Percentiles rank a stretch among this genome's conserved stretches.
Conservation (phyloP, 1,140 invertebrate species). For the Triops longicaudatus region DNA sequence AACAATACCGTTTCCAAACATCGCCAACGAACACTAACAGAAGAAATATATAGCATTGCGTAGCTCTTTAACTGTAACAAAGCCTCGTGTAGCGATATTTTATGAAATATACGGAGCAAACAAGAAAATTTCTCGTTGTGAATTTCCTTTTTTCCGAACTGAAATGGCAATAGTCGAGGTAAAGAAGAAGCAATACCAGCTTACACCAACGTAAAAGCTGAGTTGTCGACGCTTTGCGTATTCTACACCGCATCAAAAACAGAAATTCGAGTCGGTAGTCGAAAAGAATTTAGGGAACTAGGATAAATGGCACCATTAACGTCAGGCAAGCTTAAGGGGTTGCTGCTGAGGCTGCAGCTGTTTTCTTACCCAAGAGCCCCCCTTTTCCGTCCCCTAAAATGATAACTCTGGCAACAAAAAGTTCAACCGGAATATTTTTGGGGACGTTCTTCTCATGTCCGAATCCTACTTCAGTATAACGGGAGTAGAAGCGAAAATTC, state of each 20-base stretch:
- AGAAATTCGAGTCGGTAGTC: constrained; percentile 15
- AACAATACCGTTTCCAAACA: background rate
- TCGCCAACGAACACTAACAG: background rate
- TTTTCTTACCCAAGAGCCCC: constrained; percentile 11
- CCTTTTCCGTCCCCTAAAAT: background rate
- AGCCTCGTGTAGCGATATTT: background rate
- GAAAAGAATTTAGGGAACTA: constrained; percentile 12
- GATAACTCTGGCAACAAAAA: background rate
- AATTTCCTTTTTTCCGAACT: background rate
- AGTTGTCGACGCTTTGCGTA: constrained; percentile 1
- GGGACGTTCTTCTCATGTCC: background rate
- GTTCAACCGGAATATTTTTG: background rate
- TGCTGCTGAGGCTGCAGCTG: constrained; percentile 9
- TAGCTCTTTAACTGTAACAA: background rate
- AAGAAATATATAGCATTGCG: background rate
- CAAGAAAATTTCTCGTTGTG: background rate
- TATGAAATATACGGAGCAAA: background rate
- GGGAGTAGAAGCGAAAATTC: background rate
- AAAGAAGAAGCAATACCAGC: background rate
- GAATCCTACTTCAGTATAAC: background rate
- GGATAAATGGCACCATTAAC: constrained; percentile 11
- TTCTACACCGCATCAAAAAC: background rate
- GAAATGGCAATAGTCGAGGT: background rate
- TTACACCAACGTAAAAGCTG: background rate
- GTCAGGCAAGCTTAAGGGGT: constrained; percentile 10